These are phyloP conservation scores for Rhyzopertha dominica DNA, from an alignment of 1,140 invertebrate genomes.

Conservation along the genomic window DNA sequence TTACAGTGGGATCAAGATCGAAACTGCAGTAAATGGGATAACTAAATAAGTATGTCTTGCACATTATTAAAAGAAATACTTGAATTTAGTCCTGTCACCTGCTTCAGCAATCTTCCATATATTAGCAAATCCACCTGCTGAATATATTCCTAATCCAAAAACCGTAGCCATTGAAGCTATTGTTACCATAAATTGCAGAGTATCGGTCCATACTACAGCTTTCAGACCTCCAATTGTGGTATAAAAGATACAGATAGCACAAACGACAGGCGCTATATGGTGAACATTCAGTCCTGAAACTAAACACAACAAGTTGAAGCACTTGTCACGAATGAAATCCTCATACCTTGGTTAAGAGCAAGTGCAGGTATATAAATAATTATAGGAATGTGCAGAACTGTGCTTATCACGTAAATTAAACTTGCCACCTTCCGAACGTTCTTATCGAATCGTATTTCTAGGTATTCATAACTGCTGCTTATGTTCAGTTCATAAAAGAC, in stretches of 20 bases:
- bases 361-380: slow-evolving; percentile 76
- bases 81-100: slow-evolving; percentile 51
- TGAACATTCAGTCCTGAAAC: slow-evolving; percentile 65
- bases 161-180: slow-evolving; percentile 63
- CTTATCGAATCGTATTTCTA: slow-evolving; percentile 51
- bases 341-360: slow-evolving; percentile 72
- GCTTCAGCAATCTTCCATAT: slow-evolving; percentile 47
- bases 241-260: slow-evolving; percentile 73
- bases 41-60: slow-evolving; percentile 48
- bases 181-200: slow-evolving; percentile 64
- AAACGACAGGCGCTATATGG: slow-evolving; percentile 62
- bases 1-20: slow-evolving; percentile 47
- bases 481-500: slow-evolving; percentile 73
- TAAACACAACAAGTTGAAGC: slow-evolving; percentile 28
- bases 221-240: slow-evolving; percentile 55
- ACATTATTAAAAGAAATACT: slow-evolving; percentile 25
- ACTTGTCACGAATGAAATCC: not conserved
- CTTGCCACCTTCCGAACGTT: no score
- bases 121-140: slow-evolving; percentile 56
- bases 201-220: slow-evolving; percentile 71
- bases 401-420: no score
- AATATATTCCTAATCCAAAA: slow-evolving; percentile 56
- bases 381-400: no score
- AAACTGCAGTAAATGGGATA: slow-evolving; percentile 40
- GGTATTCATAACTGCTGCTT: slow-evolving; percentile 68